These are phyloP conservation scores for Drosophila nigrodunni DNA, from an alignment of 1,140 invertebrate species.

Conservation along the genomic window DNA sequence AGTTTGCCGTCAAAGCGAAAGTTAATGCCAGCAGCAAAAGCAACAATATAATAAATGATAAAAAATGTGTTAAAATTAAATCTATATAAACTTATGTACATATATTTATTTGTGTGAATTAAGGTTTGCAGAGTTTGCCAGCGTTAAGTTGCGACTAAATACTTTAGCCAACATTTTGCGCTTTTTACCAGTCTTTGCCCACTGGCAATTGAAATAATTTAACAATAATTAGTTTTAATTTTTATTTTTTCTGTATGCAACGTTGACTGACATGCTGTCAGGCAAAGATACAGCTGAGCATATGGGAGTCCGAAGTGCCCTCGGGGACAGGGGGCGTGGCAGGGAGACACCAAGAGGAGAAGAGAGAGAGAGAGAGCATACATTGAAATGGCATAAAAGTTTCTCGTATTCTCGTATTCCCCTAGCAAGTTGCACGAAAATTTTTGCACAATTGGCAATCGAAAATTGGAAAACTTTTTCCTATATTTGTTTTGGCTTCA, in stretches of 20 bases:
- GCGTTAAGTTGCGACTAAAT: conserved; percentile 23
- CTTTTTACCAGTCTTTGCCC: conserved; percentile 3
- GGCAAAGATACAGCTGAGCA: conserved; percentile 16
- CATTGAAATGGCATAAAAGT: conserved; percentile 71
- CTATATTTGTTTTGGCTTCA: conserved; percentile 83
- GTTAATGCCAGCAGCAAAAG: conserved; percentile 55
- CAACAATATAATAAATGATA: conserved; percentile 21
- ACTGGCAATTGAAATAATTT: conserved; percentile 33
- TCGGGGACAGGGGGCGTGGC: neutral
- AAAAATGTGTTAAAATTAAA: conserved; percentile 24
- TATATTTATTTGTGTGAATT: conserved; percentile 47
- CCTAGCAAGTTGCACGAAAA: conserved; percentile 68
- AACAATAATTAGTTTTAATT: conserved; percentile 34
- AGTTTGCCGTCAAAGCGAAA: conserved; percentile 78
- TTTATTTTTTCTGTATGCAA: conserved; percentile 23
- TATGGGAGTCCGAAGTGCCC: neutral
- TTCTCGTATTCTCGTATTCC: conserved; percentile 68
- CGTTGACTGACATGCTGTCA: conserved; percentile 26
- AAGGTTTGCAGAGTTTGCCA: conserved; percentile 23
- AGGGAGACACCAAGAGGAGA: too few relatives aligned
- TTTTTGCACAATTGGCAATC: conserved; percentile 80
- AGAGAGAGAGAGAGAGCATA: conserved; percentile 13
- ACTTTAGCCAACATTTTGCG: conserved; percentile 2
- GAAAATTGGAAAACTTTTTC: conserved; percentile 83
- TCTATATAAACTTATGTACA: neutral